Evolutionary conservation across 2,797 vertebrate species (phyloP).

Genomic region (Alectoris magna): DNA sequence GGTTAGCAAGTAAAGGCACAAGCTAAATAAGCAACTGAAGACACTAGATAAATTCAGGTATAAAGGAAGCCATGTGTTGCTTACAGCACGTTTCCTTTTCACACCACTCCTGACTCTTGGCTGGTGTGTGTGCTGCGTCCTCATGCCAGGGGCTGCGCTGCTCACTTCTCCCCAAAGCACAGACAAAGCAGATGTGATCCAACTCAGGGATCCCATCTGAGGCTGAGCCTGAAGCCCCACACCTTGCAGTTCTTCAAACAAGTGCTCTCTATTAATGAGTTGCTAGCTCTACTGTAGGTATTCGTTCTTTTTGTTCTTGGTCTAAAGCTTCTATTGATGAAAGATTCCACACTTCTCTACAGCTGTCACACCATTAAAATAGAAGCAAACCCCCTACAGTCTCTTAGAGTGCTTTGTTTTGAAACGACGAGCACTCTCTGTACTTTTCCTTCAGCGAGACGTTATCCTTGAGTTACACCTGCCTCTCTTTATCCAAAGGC

Average conservation of each 20-base stretch:
- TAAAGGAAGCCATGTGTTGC: background rate
- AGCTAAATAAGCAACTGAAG: background rate
- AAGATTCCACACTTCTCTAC: background rate
- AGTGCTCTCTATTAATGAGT: background rate
- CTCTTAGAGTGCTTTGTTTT: background rate
- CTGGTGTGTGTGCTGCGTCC: background rate
- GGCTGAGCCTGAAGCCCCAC: background rate
- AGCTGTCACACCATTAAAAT: background rate
- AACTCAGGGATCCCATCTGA: background rate
- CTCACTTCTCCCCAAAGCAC: background rate
- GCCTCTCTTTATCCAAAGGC: background rate
- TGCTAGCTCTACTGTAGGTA: background rate
- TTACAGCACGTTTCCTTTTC: background rate
- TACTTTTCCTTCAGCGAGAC: background rate
- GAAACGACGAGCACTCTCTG: background rate
- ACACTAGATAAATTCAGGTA: background rate
- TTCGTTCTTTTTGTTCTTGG: background rate
- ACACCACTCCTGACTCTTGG: accelerated
- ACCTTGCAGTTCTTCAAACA: background rate
- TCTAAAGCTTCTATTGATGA: background rate
- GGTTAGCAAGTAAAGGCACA: background rate
- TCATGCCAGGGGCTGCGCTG: background rate
- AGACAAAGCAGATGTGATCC: background rate
- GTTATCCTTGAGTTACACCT: background rate
- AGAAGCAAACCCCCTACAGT: background rate